Conservation (phyloP, 2,797 vertebrate genomes). For the Buphagus erythrorhynchus region DNA sequence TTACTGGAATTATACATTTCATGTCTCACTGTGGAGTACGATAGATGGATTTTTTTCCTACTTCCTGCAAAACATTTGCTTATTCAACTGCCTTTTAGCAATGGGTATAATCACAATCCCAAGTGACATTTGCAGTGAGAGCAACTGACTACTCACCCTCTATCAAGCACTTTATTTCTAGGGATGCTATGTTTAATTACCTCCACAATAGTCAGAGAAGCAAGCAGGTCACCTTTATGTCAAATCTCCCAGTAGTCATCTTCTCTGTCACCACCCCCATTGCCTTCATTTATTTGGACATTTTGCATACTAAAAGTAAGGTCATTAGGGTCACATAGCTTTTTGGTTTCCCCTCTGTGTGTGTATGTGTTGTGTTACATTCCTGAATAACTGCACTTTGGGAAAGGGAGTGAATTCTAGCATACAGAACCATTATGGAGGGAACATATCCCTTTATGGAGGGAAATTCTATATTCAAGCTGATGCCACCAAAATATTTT, state of each 20-base stretch:
- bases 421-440: neutral
- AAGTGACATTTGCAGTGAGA: slow-evolving; percentile 73
- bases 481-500: neutral
- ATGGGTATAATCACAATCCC: slow-evolving; percentile 72
- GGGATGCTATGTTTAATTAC: slow-evolving; percentile 77
- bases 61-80: slow-evolving; percentile 64
- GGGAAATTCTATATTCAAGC: neutral
- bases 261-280: neutral
- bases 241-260: slow-evolving; percentile 52
- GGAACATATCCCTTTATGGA: neutral
- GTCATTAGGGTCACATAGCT: slow-evolving; percentile 12
- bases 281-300: slow-evolving; percentile 4
- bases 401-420: neutral
- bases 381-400: neutral
- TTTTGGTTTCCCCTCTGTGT: neutral
- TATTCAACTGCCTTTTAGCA: slow-evolving; percentile 72
- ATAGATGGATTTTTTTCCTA: slow-evolving; percentile 40
- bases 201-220: slow-evolving; percentile 54
- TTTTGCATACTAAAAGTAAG: slow-evolving; percentile 29
- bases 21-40: neutral
- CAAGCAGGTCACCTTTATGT: slow-evolving; percentile 64
- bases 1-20: slow-evolving; percentile 60
- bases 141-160: slow-evolving; percentile 60
- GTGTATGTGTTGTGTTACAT: neutral
- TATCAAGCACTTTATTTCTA: slow-evolving; percentile 69